Evolutionary conservation across 2,888 invertebrate species (phyloP).

Genomic region (Caenorhabditis doughertyi): DNA sequence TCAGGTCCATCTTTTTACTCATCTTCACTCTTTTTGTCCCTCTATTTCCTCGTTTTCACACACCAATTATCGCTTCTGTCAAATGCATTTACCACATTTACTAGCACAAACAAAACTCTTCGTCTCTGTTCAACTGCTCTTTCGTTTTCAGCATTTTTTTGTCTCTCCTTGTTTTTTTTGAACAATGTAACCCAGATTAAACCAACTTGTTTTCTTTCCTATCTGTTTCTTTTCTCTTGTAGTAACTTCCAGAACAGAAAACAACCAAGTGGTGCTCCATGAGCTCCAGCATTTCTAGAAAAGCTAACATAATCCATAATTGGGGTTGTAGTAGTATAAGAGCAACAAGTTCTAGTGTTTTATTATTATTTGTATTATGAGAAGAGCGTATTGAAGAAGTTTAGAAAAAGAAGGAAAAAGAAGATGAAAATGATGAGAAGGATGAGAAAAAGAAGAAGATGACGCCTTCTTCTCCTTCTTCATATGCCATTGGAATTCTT

Average conservation of each 20-base stretch:
- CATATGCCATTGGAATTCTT: neutral
- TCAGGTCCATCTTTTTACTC: constrained; percentile 12
- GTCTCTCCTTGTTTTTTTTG: constrained; percentile 1
- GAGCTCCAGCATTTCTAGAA: constrained; percentile 23
- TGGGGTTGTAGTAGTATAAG: constrained; percentile 27
- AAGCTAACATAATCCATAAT: constrained; percentile 54
- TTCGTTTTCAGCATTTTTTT: constrained; percentile 36
- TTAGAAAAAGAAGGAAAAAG: constrained; percentile 4
- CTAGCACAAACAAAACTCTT: constrained; percentile 15
- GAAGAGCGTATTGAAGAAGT: constrained; percentile 3
- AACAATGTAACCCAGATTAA: constrained; percentile 39
- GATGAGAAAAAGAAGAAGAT: constrained; percentile 6
- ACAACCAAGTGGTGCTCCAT: constrained; percentile 26
- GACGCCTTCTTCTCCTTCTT: constrained; percentile 31
- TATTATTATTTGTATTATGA: constrained; percentile 44
- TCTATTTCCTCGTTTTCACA: constrained; percentile 30
- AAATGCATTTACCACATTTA: constrained; percentile 50
- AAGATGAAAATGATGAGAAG: constrained; percentile 18
- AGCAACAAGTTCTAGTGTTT: constrained; percentile 40
- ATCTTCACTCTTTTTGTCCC: constrained; percentile 11
- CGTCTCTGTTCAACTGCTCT: constrained; percentile 14
- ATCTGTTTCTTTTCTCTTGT: constrained; percentile 15
- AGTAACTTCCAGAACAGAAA: constrained; percentile 15
- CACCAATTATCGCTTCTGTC: constrained; percentile 59
- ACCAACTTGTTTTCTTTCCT: constrained; percentile 34